Evolutionary conservation across 2,797 vertebrate species (phyloP), one percentile per base, ranked within the genome.

Genomic region (Aphelocoma californica): DNA sequence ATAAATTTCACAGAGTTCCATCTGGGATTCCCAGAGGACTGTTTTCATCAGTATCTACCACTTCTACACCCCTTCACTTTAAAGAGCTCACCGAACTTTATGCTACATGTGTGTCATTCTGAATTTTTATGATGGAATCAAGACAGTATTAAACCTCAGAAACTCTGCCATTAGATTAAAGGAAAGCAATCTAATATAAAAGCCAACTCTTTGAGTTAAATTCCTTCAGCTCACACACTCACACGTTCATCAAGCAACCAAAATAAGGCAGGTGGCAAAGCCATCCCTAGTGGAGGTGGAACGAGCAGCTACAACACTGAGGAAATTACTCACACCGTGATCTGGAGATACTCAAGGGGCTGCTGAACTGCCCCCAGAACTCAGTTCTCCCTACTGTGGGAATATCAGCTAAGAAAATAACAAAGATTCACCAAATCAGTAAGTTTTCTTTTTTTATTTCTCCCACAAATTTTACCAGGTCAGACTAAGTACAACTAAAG

Each of bases 221-320:
- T 20, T 73, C 18, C 1, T 62, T 78, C 72, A 54, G 71, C 53
- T 31, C 47, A 21, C 17, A 82, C 48, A 32, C 23, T 61, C 12
- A 2, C 5, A 5, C 0, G 3, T 25, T 47, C 71, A 58, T 5
- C 7, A 58, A 72, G 4, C 4, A 56, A n/a, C 18, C 48, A 36
- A 47, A 72, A 34, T 8, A 17, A 83, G 42, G 15, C 65, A 80
- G 17, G 60, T 1, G 51, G 54, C 38, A 73, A 48, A 86, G 29
- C 8, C n/a, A 13, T 2, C 9, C 62, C 34, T 11, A 6, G 10
- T 16, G 70, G 36, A 28, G 32, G 5, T 18, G 58, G 32, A 79
- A 79, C 7, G 4, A 25, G 36, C 40, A 91, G 66, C 47, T 54
- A 5, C 51, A 36, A 12, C 3, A 2, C 12, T 6, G 28, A 36